phyloP scores from a whole-genome alignment of 2,888 invertebrate genomes.

The Hartigia nigra region DNA sequence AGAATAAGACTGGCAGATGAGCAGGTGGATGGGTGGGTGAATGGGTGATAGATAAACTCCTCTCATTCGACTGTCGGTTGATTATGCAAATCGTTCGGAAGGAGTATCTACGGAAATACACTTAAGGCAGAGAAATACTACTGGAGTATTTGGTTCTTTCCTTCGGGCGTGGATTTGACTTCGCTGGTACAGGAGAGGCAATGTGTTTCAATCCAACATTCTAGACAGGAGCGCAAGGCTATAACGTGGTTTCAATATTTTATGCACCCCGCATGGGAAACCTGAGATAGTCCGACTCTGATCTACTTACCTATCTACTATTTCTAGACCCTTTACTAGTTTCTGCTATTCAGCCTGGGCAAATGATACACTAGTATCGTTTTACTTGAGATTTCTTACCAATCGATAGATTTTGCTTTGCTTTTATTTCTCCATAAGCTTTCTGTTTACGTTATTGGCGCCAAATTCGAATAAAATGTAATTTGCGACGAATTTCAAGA shows the following conservation, averaged over 20 bases:
- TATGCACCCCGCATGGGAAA: slow-evolving; percentile 30
- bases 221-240: slow-evolving; percentile 17
- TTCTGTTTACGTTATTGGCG: neutral
- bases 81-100: slow-evolving; percentile 2
- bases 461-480: neutral
- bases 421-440: neutral
- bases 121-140: neutral
- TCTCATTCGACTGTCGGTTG: neutral
- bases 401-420: neutral
- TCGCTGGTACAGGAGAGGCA: neutral
- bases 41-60: neutral
- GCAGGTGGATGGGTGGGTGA: neutral
- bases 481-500: neutral
- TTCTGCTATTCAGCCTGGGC: neutral
- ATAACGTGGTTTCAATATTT: slow-evolving; percentile 43
- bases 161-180: neutral
- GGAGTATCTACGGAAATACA: slow-evolving; percentile 1
- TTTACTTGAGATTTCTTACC: neutral
- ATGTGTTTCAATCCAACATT: slow-evolving; percentile 7
- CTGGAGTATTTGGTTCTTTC: neutral
- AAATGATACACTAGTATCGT: neutral
- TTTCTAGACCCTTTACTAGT: neutral
- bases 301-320: slow-evolving; percentile 2
- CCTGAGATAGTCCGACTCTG: slow-evolving; percentile 11
- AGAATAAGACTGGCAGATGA: neutral